These are phyloP conservation scores for Araneus ventricosus DNA, from an alignment of 1,140 invertebrate genomes.

Conservation along the genomic window DNA sequence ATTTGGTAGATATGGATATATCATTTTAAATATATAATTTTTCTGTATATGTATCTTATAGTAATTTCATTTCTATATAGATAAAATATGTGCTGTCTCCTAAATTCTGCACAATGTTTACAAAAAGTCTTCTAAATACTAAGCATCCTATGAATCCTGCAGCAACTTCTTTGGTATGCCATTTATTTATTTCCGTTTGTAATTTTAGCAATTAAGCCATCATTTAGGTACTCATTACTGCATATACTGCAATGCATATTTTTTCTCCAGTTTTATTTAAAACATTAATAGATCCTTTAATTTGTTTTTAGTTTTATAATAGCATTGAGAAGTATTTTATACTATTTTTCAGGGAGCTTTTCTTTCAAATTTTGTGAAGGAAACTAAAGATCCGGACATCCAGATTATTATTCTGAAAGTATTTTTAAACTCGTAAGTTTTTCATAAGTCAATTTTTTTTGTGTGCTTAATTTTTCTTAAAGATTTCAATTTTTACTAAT, in stretches of 20 bases:
- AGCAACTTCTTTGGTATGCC: conserved; percentile 31
- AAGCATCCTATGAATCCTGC: conserved; percentile 56
- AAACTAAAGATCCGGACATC: background rate
- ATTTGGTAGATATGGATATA: background rate
- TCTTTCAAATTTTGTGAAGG: conserved; percentile 27
- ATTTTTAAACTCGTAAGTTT: conserved; percentile 50
- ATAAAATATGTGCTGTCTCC: conserved; percentile 21
- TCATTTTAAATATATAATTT: background rate
- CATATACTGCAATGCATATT: no score
- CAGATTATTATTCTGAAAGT: conserved; percentile 47
- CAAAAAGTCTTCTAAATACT: background rate
- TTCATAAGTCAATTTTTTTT: background rate
- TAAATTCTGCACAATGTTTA: conserved; percentile 30
- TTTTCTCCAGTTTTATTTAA: no score
- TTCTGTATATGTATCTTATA: background rate
- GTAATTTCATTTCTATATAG: conserved; percentile 6
- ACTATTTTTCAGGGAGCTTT: background rate
- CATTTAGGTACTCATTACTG: no score
- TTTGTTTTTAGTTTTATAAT: no score
- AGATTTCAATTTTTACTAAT: background rate
- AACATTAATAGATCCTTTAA: no score
- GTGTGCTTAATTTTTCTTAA: background rate
- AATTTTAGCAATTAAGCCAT: no score
- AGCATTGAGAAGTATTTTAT: no score
- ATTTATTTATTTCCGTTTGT: background rate